Base-by-base conservation (phyloP, 2,888 invertebrate species). In the Amblyteles armatorius region DNA sequence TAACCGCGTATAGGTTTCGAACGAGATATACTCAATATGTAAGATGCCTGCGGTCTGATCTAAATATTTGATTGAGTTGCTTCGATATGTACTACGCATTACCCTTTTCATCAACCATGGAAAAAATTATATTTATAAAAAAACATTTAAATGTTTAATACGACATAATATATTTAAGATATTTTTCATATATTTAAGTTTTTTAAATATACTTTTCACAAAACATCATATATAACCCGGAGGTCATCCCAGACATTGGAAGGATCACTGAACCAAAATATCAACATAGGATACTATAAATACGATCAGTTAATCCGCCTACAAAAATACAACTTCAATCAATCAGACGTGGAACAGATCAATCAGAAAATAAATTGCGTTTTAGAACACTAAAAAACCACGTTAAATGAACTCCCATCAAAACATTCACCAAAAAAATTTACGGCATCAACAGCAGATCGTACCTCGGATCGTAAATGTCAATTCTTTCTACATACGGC, bases 21-120 rank as follows among this genome's bases (percentile, higher is more conserved):
- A 3, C 33, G 13, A 6, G 65, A 52, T 55, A 22, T 19, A 9
- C 6, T 29, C 40, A 68, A 19, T 52, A n/a, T 48, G 55, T 4
- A 11, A 26, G 60, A 74, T 74, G 29, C 74, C 68, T 74, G 81
- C 57, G 81, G 81, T 81, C 48, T 33, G 44, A 13, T 44, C 50
- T 65, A 73, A 40, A 67, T 19, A 63, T 44, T 73, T 67, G 67
- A 77, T 77, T 77, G 77, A 67, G 77, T 55, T 36, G 67, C 67
- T 77, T 36, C 65, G 26, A 67, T 36, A 5, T 26, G 26, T 40
- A 29, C 52, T 26, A 26, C 36, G 40, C 63, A 52, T 26, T n/a
- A 40, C 9, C 29, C 48, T 48, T 19, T 63, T 48, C 29, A 44
- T 50, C 6, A 19, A 1, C 9, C 52, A 4, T 48, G 52, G 7